These are phyloP conservation scores for Parnassius orleans DNA, from an alignment of 2,888 invertebrate species.

Conservation along the genomic window DNA sequence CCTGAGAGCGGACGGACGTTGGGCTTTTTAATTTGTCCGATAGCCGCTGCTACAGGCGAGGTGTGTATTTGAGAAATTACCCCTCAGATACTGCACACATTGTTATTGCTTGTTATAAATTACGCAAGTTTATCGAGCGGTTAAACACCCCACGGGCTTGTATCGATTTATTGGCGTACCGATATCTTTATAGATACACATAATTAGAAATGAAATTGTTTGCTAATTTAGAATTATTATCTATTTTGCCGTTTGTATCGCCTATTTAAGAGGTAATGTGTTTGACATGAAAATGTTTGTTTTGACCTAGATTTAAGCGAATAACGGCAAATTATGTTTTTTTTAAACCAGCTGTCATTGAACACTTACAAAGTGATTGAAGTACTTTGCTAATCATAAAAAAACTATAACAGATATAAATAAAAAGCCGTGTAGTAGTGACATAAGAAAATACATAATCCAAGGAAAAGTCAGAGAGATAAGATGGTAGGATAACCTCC, in stretches of 20 bases:
- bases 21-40: conserved; percentile 53
- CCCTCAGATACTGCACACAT: conserved; percentile 64
- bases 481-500: no score
- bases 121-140: conserved; percentile 57
- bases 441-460: no score
- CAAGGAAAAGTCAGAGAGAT: no score
- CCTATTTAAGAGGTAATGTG: conserved; percentile 1
- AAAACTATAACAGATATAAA: no score
- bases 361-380: no score
- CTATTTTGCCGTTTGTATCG: background rate
- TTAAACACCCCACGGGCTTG: conserved; percentile 52
- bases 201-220: conserved; percentile 19
- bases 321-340: background rate
- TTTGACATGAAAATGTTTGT: conserved; percentile 1
- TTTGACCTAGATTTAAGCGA: background rate
- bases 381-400: no score
- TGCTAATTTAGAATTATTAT: conserved; percentile 13
- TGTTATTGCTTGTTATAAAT: conserved; percentile 71
- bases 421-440: no score
- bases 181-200: conserved; percentile 18
- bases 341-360: no score
- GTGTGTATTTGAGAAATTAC: conserved; percentile 75
- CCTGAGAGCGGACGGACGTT: conserved; percentile 19
- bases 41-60: conserved; percentile 51
- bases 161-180: conserved; percentile 26